Percentiles rank a stretch among this genome's conserved stretches.
phyloP scores from a whole-genome alignment of 2,888 invertebrate species.

The Pantelozetes paolii region DNA sequence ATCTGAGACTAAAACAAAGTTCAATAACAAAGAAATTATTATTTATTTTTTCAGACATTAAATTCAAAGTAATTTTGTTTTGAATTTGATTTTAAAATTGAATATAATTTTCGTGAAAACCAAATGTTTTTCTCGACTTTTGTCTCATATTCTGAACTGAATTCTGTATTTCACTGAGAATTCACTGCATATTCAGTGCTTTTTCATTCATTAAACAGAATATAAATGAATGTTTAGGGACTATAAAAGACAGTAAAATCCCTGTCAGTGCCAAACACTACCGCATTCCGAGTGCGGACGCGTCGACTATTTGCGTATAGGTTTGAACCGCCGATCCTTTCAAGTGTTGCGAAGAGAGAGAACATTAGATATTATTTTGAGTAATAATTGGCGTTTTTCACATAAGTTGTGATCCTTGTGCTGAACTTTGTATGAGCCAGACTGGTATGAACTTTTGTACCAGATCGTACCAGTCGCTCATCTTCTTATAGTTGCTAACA shows the following conservation, averaged over 20 bases:
- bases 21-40: slow-evolving; percentile 17
- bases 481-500: background rate
- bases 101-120: too few relatives aligned
- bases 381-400: background rate
- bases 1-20: slow-evolving; percentile 1
- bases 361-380: slow-evolving; percentile 11
- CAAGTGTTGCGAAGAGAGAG: background rate
- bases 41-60: background rate
- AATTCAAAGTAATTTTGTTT: background rate
- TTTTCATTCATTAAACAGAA: background rate
- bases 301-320: background rate
- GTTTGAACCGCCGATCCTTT: background rate
- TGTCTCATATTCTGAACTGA: background rate
- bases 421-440: background rate
- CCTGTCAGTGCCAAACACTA: slow-evolving; percentile 14
- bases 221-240: background rate
- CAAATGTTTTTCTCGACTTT: background rate
- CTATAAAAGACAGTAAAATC: background rate
- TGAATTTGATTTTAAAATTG: background rate
- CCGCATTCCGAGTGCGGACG: slow-evolving; percentile 17
- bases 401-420: background rate
- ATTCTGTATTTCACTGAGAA: too few relatives aligned
- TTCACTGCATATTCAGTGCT: background rate
- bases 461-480: slow-evolving; percentile 21
- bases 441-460: slow-evolving; percentile 1